A percentile compares a stretch with the other conserved stretches of the same genome.
Evolutionary conservation across 2,113 vertebrate species (phyloP).

Genomic region (Chlorocebus sabaeus): DNA sequence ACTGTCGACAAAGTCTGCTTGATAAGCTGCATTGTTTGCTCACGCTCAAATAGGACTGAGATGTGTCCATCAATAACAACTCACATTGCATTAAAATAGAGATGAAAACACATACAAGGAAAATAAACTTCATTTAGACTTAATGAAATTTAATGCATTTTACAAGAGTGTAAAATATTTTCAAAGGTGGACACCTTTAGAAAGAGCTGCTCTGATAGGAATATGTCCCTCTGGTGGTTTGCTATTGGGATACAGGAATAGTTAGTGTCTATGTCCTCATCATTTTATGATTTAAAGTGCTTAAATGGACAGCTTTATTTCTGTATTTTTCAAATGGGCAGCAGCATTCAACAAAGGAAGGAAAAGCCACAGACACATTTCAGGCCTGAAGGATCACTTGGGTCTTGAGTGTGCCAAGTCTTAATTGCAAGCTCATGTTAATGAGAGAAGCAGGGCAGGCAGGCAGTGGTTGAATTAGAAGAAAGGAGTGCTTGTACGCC

Average conservation of each 20-base stretch:
- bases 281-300: constrained; percentile 66
- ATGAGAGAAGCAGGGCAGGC: constrained; percentile 72
- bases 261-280: constrained; percentile 59
- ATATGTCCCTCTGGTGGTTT: constrained; percentile 54
- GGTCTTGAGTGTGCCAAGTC: constrained; percentile 49
- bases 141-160: constrained; percentile 55
- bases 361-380: not conserved
- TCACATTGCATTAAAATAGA: constrained; percentile 26
- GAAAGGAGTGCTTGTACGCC: not conserved
- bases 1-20: not conserved
- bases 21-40: not conserved
- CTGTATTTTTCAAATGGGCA: not conserved
- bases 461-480: not conserved
- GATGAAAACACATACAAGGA: constrained; percentile 59
- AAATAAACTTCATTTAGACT: constrained; percentile 61
- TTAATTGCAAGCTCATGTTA: constrained; percentile 74
- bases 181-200: not conserved
- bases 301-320: constrained; percentile 53
- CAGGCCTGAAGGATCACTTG: constrained; percentile 32
- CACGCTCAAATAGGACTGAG: not conserved
- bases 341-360: not conserved
- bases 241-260: not conserved
- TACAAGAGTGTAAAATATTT: constrained; percentile 39
- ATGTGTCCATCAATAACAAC: not conserved
- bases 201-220: constrained; percentile 29